Base-by-base conservation (phyloP, 2,797 vertebrate species). In the Hapalemur alaotrensis region DNA sequence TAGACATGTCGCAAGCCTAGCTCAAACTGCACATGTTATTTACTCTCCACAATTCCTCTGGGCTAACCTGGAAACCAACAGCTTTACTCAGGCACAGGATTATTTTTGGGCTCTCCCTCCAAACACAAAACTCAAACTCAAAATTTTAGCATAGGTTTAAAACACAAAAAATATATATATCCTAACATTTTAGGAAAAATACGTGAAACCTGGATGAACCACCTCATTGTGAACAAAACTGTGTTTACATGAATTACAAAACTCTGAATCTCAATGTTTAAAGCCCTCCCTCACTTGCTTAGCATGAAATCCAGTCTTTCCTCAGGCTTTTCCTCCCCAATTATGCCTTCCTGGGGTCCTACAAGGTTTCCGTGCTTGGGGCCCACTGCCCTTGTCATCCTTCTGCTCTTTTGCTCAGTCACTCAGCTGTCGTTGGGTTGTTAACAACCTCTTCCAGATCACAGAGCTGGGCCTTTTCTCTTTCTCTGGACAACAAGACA, bases 141-240 rank as follows among this genome's bases (percentile, higher is more conserved):
- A 84, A 95, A 95, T 15, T 69, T 95, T 95, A 94, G 92, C 18
- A 72, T 57, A 57, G 5, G 23, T 52, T 85, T 87, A 54, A 41
- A 81, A 63, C 23, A 50, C 83, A 93, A 17, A 61, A 81, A 84
- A 81, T 41, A 35, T 28, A 52, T 38, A 32, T 15, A 48, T 81
- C 43, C 30, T 46, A 50, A 61, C 50, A 72, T 80, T 88, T 89
- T 93, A 69, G 69, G 48, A 61, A 79, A 95, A 84, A 67, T 8
- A 69, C 0, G 0, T 57, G 59, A 82, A 85, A 59, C 32, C 46
- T 92, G 8, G 41, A 52, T 35, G 43, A 57, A 22, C 17, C 30
- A 15, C 48, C n/a, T 93, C 67, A 83, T 9, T 73, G 18, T 23
- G 38, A 83, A 22, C 76, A 65, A 78, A 89, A 67, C 0, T 79